Percentiles rank a stretch among this genome's conserved stretches.
These are phyloP conservation scores for Botia almorhae DNA, from an alignment of 2,797 vertebrate species.

Conservation along the genomic window DNA sequence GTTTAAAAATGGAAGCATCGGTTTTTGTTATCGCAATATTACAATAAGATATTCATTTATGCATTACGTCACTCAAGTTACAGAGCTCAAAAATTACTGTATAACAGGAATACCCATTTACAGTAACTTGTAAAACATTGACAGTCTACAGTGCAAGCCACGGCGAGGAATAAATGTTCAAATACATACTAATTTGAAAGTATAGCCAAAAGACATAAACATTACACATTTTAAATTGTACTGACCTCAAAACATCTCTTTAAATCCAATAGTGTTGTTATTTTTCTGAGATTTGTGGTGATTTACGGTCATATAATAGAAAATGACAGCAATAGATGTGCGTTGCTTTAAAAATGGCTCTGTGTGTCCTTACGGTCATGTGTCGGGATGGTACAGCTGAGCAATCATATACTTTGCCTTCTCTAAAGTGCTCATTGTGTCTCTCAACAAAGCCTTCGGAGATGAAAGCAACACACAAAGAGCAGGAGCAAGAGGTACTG, in stretches of 20 bases:
- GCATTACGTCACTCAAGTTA: too few species aligned
- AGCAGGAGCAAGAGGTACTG: background rate
- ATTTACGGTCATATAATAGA: conserved; percentile 16
- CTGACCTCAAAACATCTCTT: background rate
- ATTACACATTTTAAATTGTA: background rate
- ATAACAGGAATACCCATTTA: background rate
- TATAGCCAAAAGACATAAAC: background rate
- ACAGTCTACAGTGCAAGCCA: background rate
- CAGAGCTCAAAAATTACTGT: background rate
- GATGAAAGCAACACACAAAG: conserved; percentile 54
- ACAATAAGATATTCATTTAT: background rate
- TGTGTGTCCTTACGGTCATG: conserved; percentile 54
- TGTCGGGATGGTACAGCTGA: conserved; percentile 58
- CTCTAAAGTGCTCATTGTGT: conserved; percentile 59
- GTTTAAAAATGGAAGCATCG: too few species aligned
- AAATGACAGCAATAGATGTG: conserved; percentile 31
- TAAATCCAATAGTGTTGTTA: background rate
- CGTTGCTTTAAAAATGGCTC: conserved; percentile 53
- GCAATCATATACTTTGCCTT: conserved; percentile 66
- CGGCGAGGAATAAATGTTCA: background rate
- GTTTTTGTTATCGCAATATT: too few species aligned
- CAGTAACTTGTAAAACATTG: too few species aligned
- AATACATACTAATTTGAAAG: background rate
- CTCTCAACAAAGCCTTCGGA: conserved; percentile 53
- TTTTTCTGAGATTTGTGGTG: too few species aligned